These are phyloP conservation scores for Drosophila yooni DNA, from an alignment of 2,888 invertebrate species.

Conservation along the genomic window DNA sequence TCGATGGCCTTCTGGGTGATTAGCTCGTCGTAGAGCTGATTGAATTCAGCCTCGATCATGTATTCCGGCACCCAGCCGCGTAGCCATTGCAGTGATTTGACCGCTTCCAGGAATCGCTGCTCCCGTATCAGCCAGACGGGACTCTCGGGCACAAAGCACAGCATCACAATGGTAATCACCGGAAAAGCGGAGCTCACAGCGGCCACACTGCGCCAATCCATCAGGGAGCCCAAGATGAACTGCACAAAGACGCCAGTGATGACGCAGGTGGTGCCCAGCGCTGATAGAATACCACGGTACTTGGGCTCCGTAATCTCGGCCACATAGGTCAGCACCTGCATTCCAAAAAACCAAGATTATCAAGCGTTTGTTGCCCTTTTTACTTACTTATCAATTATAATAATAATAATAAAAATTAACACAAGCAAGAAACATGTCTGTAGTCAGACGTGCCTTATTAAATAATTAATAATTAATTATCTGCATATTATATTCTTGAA, in stretches of 20 bases:
- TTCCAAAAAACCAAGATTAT: constrained; percentile 21
- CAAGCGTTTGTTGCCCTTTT: constrained; percentile 1
- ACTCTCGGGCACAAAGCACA: constrained; percentile 92
- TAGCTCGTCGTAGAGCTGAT: constrained; percentile 82
- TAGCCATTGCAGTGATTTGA: constrained; percentile 90
- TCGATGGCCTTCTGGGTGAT: constrained; percentile 80
- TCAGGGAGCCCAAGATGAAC: constrained; percentile 89
- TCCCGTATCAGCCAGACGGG: constrained; percentile 92
- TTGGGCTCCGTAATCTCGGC: constrained; percentile 93
- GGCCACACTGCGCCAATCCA: constrained; percentile 90
- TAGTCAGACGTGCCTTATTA: background rate
- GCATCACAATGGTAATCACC: constrained; percentile 87
- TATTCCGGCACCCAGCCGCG: constrained; percentile 90
- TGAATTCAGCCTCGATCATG: constrained; percentile 86
- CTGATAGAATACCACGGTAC: constrained; percentile 88
- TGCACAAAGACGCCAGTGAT: constrained; percentile 91
- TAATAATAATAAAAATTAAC: background rate
- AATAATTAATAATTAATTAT: background rate
- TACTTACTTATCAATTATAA: constrained; percentile 6
- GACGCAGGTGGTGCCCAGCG: constrained; percentile 91
- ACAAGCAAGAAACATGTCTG: background rate
- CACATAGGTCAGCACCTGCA: constrained; percentile 91
- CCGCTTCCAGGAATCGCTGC: constrained; percentile 88
- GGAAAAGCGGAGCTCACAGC: constrained; percentile 89
- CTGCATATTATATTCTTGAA: background rate